Conservation (phyloP, 2,113 vertebrate genomes). For the Stomatorhinus ivindoensis region DNA sequence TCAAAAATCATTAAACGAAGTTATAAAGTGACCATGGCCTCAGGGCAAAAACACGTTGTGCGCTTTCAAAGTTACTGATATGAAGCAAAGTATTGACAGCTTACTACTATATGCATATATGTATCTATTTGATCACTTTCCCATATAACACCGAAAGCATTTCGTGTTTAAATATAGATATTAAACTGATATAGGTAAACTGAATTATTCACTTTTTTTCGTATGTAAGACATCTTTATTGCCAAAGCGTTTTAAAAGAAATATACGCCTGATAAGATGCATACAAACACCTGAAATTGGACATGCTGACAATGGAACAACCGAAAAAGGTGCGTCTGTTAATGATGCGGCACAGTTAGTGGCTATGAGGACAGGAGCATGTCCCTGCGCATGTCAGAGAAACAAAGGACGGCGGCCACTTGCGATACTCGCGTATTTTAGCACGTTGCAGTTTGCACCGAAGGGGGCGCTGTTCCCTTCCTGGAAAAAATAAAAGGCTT, state of each 20-base stretch:
- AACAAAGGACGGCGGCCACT: neutral
- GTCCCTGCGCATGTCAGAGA: neutral
- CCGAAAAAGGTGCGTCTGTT: neutral
- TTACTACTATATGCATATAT: neutral
- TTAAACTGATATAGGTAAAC: neutral
- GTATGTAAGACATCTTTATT: neutral
- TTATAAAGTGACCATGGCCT: neutral
- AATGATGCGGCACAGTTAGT: neutral
- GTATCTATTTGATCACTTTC: neutral
- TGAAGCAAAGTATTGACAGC: neutral
- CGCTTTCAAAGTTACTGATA: neutral
- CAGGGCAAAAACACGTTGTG: neutral
- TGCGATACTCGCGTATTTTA: neutral
- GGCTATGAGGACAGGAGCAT: neutral
- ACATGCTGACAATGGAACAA: neutral
- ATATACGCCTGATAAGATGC: neutral
- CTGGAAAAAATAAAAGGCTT: slow-evolving; percentile 7
- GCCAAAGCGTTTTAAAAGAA: neutral
- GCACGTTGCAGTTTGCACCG: neutral
- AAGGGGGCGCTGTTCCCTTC: slow-evolving; percentile 2
- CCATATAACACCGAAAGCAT: neutral
- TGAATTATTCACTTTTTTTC: neutral
- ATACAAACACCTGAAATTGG: neutral
- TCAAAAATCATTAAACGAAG: neutral
- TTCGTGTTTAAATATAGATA: neutral